Conservation (phyloP, 2,113 vertebrate genomes). For the Hymenochirus boettgeri region DNA sequence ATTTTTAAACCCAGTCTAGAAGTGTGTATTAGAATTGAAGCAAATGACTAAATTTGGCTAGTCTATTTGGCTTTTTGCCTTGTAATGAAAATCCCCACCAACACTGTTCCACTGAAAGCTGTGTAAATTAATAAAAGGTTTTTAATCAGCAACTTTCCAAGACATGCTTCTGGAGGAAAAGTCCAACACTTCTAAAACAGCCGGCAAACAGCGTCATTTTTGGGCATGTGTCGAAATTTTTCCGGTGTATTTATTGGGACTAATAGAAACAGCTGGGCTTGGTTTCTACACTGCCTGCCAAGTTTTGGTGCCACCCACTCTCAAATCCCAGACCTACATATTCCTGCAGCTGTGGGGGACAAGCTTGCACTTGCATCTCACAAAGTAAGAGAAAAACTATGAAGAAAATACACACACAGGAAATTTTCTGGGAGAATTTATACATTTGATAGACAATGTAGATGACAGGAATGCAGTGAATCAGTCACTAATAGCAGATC, state of each 20-base stretch:
- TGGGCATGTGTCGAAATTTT: constrained; percentile 21
- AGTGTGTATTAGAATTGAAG: too few relatives aligned
- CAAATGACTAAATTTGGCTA: too few relatives aligned
- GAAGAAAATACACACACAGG: constrained; percentile 14
- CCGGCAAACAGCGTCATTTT: not conserved
- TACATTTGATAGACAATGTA: too few relatives aligned
- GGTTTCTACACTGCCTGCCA: constrained; percentile 59
- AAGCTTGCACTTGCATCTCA: constrained; percentile 45
- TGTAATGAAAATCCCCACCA: not conserved
- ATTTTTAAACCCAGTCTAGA: too few relatives aligned
- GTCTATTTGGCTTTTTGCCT: not conserved
- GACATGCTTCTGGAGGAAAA: not conserved
- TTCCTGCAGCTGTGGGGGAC: constrained; percentile 50
- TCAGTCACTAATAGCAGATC: not conserved
- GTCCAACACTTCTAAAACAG: not conserved
- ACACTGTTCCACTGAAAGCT: not conserved
- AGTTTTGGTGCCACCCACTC: constrained; percentile 58
- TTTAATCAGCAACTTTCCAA: not conserved
- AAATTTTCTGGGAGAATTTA: constrained; percentile 32
- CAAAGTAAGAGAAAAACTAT: constrained; percentile 23
- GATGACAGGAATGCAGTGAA: not conserved
- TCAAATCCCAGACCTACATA: constrained; percentile 31
- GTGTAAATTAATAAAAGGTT: not conserved
- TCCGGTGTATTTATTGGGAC: constrained; percentile 19
- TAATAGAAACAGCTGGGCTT: constrained; percentile 17